A percentile compares a stretch with the other conserved stretches of the same genome.
phyloP scores from a whole-genome alignment of 2,888 invertebrate genomes.

The Zaprionus lineosus region DNA sequence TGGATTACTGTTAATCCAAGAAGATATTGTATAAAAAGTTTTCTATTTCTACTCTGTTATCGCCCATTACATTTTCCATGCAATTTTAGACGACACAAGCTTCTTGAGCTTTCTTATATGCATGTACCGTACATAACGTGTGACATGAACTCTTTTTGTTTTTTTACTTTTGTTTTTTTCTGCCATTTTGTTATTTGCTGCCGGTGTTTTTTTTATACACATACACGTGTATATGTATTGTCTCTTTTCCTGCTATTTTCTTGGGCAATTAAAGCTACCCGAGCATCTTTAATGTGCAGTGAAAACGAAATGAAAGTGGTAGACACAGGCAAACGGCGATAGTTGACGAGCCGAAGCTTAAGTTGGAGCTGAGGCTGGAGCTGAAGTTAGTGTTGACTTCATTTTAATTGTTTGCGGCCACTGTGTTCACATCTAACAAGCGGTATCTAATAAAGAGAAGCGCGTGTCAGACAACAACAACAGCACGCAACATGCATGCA shows the following conservation, averaged over 20 bases:
- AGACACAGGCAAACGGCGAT: conserved; percentile 33
- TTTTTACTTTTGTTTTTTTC: conserved; percentile 15
- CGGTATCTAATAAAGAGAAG: conserved; percentile 55
- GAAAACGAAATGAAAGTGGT: conserved; percentile 75
- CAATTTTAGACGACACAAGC: conserved; percentile 35
- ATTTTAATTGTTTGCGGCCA: conserved; percentile 28
- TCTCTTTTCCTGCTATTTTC: conserved; percentile 48
- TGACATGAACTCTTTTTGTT: conserved; percentile 14
- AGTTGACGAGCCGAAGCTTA: conserved; percentile 30
- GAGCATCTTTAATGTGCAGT: conserved; percentile 74
- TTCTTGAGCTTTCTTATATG: conserved; percentile 64
- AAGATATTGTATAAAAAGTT: too few species aligned
- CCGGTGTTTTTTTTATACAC: conserved; percentile 38
- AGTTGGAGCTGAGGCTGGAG: conserved; percentile 5
- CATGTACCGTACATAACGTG: conserved; percentile 20
- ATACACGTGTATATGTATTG: conserved; percentile 8
- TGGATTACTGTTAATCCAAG: too few species aligned
- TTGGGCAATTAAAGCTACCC: conserved; percentile 71
- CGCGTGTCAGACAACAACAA: conserved; percentile 54
- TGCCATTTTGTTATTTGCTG: conserved; percentile 37
- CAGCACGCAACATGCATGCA: conserved; percentile 24
- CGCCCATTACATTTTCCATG: too few species aligned
- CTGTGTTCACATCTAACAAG: conserved; percentile 33
- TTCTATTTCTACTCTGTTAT: too few species aligned
- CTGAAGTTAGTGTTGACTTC: conserved; percentile 41